Percentiles rank a stretch among this genome's conserved stretches.
These are phyloP conservation scores for Apamea crenata DNA, from an alignment of 2,888 invertebrate genomes.

Conservation along the genomic window DNA sequence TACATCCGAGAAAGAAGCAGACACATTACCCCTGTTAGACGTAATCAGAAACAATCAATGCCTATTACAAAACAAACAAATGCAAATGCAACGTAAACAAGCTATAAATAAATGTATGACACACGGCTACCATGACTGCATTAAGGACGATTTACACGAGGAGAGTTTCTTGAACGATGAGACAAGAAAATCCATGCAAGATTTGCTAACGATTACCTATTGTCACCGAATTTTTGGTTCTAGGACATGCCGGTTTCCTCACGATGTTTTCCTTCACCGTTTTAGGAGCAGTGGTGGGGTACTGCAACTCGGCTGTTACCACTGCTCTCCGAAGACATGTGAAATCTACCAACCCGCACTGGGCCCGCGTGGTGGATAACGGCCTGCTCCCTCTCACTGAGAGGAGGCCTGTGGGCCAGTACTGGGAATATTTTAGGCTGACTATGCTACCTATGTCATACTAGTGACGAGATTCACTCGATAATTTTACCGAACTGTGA, in stretches of 20 bases:
- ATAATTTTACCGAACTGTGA: not conserved
- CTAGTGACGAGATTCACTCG: not conserved
- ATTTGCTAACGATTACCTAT: not conserved
- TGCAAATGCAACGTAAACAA: slow-evolving; percentile 46
- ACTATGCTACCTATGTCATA: too few species aligned
- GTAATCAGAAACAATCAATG: slow-evolving; percentile 39
- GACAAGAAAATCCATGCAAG: not conserved
- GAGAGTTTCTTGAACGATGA: not conserved
- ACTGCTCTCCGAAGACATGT: too few species aligned
- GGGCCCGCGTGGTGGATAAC: too few species aligned
- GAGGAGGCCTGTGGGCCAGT: too few species aligned
- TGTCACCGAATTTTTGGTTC: not conserved
- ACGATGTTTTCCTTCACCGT: not conserved
- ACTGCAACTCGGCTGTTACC: not conserved
- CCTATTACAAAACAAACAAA: slow-evolving; percentile 51
- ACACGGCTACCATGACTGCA: slow-evolving; percentile 42
- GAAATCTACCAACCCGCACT: too few species aligned
- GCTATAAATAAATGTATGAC: slow-evolving; percentile 55
- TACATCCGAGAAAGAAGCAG: slow-evolving; percentile 11
- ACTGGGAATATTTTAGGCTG: too few species aligned
- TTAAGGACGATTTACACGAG: slow-evolving; percentile 27
- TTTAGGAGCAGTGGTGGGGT: not conserved
- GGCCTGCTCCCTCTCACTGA: too few species aligned
- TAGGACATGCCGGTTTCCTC: not conserved
- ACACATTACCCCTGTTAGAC: slow-evolving; percentile 14